Base-by-base conservation (phyloP, 2,113 vertebrate species). In the Leucosticte australis region DNA sequence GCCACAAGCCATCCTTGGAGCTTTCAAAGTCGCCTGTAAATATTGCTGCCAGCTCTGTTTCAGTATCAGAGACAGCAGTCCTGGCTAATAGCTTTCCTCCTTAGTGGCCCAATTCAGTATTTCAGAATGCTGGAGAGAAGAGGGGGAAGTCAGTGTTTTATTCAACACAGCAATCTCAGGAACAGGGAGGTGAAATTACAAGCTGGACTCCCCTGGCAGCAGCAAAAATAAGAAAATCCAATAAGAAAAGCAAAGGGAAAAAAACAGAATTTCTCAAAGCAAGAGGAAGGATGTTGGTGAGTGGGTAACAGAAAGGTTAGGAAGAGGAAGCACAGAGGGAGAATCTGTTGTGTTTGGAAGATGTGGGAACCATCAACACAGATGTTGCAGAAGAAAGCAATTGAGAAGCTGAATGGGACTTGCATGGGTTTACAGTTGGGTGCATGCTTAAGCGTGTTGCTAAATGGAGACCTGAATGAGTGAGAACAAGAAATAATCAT, bases 21-120 rank as follows among this genome's bases (percentile, higher is more conserved):
- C 95, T 94, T 93, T 95, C 91, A 94, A 89, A 90, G 86, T 97
- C 62, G 75, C 92, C 90, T 95, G 95, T 94, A 94, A 96, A 95
- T 79, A 96, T 87, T 75, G 57, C 74, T 89, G 88, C 83, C 85
- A 83, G 75, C 68, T 96, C 93, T 83, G 78, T 95, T 96, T 97
- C 89, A 62, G 70, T 90, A 93, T 92, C 68, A 89, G 77, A 94
- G 82, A 69, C 87, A 94, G 93, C 59, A 80, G 47, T 55, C 47
- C 55, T 85, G 78, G 74, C 90, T 90, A 92, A 90, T 87, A 62
- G 50, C 57, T 95, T 74, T 89, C 85, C 73, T 78, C 81, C 81
- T 92, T 75, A 78, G 49, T 67, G 73, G 90, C 68, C 90, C 90
- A 78, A 28, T 95, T 96, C 3, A 4, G 46, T 90, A 83, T 92